Conservation (phyloP, 1,140 invertebrate species). For the Planococcus citri region DNA sequence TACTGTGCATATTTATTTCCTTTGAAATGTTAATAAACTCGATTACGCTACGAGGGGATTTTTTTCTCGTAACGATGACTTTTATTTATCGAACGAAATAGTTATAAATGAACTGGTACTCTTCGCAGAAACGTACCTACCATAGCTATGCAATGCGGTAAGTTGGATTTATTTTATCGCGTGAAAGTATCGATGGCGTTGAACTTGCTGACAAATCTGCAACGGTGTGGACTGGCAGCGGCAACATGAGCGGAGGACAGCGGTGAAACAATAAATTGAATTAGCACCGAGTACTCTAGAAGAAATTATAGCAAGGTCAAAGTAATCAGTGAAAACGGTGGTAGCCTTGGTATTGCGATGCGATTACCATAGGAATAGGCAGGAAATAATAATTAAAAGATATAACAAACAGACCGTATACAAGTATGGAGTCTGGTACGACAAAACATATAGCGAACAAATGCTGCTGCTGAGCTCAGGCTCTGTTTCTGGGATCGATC, state of each 20-base stretch:
- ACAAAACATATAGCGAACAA: background rate
- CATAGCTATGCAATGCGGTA: no score
- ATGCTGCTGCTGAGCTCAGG: background rate
- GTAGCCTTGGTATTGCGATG: background rate
- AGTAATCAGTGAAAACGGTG: background rate
- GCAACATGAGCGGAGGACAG: background rate
- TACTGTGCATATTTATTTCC: background rate
- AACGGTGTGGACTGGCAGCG: no score
- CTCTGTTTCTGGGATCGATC: background rate
- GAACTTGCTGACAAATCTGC: background rate
- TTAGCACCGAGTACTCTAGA: background rate
- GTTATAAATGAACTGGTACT: no score
- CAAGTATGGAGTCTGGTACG: background rate
- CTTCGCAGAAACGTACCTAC: no score
- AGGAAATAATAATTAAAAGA: slow-evolving; percentile 3
- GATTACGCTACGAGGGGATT: background rate
- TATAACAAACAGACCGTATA: slow-evolving; percentile 7
- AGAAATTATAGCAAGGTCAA: slow-evolving; percentile 2
- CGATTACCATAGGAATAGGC: background rate
- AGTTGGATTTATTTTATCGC: background rate
- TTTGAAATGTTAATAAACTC: background rate
- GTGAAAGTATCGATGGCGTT: background rate
- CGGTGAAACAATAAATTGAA: background rate
- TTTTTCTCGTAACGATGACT: background rate
- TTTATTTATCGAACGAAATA: no score